Conservation (phyloP, 2,113 vertebrate genomes). For the Manacus vitellinus region DNA sequence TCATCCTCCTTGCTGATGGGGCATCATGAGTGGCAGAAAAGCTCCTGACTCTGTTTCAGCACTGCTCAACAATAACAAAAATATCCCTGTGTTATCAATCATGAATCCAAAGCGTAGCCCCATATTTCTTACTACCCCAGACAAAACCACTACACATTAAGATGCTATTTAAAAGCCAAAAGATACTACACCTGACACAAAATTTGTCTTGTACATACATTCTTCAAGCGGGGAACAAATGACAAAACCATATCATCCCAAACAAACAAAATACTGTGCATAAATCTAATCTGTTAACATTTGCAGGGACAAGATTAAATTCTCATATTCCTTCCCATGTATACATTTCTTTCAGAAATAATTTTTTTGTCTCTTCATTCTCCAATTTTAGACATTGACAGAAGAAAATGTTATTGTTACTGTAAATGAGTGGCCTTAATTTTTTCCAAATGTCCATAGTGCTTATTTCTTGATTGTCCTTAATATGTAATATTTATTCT, state of each 20-base stretch:
- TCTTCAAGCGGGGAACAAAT: not conserved
- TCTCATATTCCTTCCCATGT: not conserved
- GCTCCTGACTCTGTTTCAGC: not conserved
- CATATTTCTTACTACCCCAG: not conserved
- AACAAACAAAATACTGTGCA: not conserved
- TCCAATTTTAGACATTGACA: not conserved
- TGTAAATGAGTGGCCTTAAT: not conserved
- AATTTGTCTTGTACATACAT: not conserved
- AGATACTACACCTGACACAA: not conserved
- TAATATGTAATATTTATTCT: not conserved
- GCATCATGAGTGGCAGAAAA: accelerated
- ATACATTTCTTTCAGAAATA: not conserved
- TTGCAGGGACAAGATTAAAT: not conserved
- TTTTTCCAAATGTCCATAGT: not conserved
- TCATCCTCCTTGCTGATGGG: not conserved
- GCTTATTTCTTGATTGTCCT: not conserved
- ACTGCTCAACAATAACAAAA: not conserved
- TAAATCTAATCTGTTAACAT: not conserved
- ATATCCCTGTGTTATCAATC: not conserved
- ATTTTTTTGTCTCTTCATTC: not conserved
- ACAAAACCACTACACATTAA: not conserved
- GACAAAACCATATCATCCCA: not conserved
- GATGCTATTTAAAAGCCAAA: not conserved
- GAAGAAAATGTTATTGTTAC: not conserved
- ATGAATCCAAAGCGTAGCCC: not conserved